Base-by-base conservation (phyloP, 2,888 invertebrate species). In the Calephelis perditalis region DNA sequence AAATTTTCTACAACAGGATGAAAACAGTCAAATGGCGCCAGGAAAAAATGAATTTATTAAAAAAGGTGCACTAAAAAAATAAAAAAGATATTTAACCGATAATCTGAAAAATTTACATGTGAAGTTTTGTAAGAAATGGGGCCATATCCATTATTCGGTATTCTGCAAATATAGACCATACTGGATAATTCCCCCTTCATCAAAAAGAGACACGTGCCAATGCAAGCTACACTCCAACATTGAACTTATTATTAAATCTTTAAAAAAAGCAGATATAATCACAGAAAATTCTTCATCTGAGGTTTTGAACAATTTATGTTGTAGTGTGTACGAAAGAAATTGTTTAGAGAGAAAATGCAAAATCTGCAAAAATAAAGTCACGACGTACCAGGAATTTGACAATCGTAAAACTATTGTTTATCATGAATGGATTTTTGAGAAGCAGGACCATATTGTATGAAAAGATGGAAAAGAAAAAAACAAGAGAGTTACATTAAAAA, bases 301-400 rank as follows among this genome's bases (percentile, higher is more conserved):
- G 46, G 46, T 47, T 47, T 47, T 47, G 12, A 47, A 47, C 46
- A 47, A 47, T 47, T 47, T 47, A 47, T 47, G 46, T 47, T 47
- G 46, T 47, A 47, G 12, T 47, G 46, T 47, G 46, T 47, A 47
- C 6, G 46, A 47, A 47, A 47, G 46, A 47, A 47, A 47, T 47
- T 47, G 46, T 47, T 47, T 47, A 46, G 46, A 46, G 46, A 46
- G 46, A 46, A 46, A 46, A 46, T 46, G 46, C n/a, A 46, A 46
- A 46, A 46, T 46, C 11, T 46, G 46, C 12, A 46, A 46, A 46
- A n/a, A 46, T 46, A 46, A 46, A 46, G n/a, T 46, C 12, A 12
- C 46, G 12, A 12, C n/a, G 46, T 46, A 46, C 46, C 12, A 11
- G 46, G 46, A n/a, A 46, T 46, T 46, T 7, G 46, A 46, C 12